Evolutionary conservation across 64 coral and sea anemone species (phyloP), one percentile per base, ranked within the genome.

Genomic region (Catalaphyllia jardinei): DNA sequence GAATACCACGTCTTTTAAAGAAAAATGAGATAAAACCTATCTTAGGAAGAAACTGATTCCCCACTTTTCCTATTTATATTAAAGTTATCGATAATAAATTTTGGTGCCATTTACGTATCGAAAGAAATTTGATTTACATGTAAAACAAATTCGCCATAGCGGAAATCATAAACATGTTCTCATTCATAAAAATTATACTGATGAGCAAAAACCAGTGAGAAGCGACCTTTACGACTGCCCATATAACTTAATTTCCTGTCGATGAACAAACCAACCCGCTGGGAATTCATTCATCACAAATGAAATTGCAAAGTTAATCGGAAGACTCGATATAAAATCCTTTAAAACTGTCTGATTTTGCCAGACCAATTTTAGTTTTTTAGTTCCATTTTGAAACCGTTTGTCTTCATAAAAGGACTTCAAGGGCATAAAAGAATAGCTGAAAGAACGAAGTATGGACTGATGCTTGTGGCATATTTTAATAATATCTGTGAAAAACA

Each of bases 211-310:
- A 29, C 8, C 10, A 55, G 51, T 20, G 24, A 69, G 22, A 69
- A 69, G 10, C 54, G 16, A 65, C 22, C 2, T 51, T 52, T 11
- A 78, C 20, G 31, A 52, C 22, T 7, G n/a, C 19, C 12, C 11
- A 28, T 79, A 11, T 55, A 57, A 15, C 16, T 57, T 79, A 50
- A 79, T 79, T 79, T 79, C 51, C 76, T 79, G 13, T 79, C 42
- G 8, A 79, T n/a, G 19, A 55, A 79, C 42, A n/a, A 13, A 28
- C 51, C 25, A 27, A 79, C 76, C 49, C 31, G 61, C 57, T 57
- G 18, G 19, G 10, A 31, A 50, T 19, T 22, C 30, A 30, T 33
- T 83, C 30, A 62, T 67, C 35, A 83, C 18, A 16, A 22, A 42
- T 14, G 50, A 28, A 54, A 83, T 83, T 46, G 80, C 33, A 24